A percentile compares a stretch with the other conserved stretches of the same genome.
Evolutionary conservation across 2,797 vertebrate genomes (phyloP).

Genomic region (Molossus alvarezi): DNA sequence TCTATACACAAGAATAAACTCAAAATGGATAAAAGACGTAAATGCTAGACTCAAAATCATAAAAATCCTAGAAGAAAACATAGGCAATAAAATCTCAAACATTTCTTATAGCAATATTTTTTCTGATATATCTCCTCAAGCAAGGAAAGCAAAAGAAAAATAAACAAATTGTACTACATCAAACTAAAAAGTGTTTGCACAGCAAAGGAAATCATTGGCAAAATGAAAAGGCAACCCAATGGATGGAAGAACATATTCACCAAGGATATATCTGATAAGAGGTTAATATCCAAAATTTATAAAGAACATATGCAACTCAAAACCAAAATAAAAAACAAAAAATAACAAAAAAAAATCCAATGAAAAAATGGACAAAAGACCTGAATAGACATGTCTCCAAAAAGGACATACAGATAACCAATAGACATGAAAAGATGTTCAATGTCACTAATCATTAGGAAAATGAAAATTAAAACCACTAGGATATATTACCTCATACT

Average conservation of each 20-base stretch:
- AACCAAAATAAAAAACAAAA: background rate
- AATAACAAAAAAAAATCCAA: background rate
- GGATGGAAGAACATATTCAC: background rate
- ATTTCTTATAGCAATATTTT: background rate
- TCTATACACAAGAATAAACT: background rate
- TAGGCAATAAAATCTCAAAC: background rate
- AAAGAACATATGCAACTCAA: background rate
- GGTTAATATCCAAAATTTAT: background rate
- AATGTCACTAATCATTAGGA: too few relatives aligned
- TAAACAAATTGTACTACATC: background rate
- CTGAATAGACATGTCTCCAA: background rate
- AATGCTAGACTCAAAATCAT: background rate
- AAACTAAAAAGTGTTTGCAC: background rate
- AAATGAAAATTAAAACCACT: too few relatives aligned
- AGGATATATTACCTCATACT: too few relatives aligned
- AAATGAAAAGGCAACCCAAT: background rate
- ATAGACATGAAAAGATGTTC: too few relatives aligned
- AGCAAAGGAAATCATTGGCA: background rate
- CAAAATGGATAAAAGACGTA: background rate
- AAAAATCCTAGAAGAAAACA: background rate
- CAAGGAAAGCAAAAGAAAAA: background rate
- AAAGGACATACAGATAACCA: too few relatives aligned
- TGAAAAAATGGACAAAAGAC: background rate
- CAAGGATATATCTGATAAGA: background rate
- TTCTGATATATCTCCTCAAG: background rate